phyloP scores from a whole-genome alignment of 2,888 invertebrate genomes.

The Hofmannophila pseudospretella region DNA sequence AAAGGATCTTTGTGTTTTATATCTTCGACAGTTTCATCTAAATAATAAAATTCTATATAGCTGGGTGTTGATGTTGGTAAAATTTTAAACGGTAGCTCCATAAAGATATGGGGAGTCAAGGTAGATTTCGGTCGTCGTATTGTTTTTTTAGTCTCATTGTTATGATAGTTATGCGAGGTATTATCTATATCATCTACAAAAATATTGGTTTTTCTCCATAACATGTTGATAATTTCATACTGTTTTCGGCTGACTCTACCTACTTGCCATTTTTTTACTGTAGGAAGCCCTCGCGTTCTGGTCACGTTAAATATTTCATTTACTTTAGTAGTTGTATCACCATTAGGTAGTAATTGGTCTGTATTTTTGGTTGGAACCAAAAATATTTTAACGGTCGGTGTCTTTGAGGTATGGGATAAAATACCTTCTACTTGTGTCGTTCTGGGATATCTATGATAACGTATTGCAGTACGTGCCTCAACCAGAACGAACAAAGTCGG shows the following conservation, averaged over 20 bases:
- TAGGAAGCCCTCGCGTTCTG: too few relatives aligned
- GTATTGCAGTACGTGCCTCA: too few relatives aligned
- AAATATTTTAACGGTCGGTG: not conserved
- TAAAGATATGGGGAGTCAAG: not conserved
- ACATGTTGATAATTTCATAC: slow-evolving; percentile 52
- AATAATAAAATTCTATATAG: slow-evolving; percentile 63
- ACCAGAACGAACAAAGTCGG: not conserved
- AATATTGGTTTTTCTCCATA: slow-evolving; percentile 51
- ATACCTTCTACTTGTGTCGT: not conserved
- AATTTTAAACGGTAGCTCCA: not conserved
- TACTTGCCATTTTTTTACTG: slow-evolving; percentile 36
- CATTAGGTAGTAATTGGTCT: too few relatives aligned
- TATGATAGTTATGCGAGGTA: not conserved
- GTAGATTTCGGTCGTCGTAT: not conserved
- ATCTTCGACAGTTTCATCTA: slow-evolving; percentile 38
- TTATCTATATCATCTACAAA: slow-evolving; percentile 27
- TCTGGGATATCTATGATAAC: too few relatives aligned
- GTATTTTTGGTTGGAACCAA: not conserved
- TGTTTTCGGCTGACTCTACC: slow-evolving; percentile 45
- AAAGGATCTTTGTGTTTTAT: slow-evolving; percentile 16
- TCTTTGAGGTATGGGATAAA: not conserved
- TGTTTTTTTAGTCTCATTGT: not conserved
- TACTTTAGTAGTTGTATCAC: not conserved
- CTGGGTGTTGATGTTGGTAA: slow-evolving; percentile 39
- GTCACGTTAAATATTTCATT: not conserved